Evolutionary conservation across 2,888 invertebrate genomes (phyloP).

Genomic region (Conus canariensis): DNA sequence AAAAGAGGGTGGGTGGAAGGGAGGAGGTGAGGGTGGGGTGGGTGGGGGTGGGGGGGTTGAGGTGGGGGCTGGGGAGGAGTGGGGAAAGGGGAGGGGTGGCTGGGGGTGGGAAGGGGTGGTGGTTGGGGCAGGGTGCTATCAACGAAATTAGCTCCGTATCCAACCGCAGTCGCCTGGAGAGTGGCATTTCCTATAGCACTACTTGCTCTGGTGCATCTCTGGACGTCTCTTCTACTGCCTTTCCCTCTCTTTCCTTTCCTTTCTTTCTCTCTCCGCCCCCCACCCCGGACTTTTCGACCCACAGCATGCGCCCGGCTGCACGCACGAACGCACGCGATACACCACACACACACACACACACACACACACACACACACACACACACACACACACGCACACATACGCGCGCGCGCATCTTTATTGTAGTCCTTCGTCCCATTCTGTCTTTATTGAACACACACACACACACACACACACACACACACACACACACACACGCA

Average conservation of each 20-base stretch:
- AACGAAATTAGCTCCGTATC: slow-evolving; percentile 33
- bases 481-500: no score
- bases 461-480: no score
- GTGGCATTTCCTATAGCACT: slow-evolving; percentile 4
- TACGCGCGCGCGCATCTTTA: no score
- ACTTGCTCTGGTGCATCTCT: not conserved
- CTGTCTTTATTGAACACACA: no score
- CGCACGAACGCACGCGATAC: no score
- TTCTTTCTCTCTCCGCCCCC: not conserved
- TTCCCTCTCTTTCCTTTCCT: not conserved
- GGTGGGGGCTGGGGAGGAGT: not conserved
- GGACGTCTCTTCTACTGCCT: not conserved
- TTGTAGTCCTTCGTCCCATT: not conserved
- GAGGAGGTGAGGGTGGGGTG: not conserved
- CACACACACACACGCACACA: no score
- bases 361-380: no score
- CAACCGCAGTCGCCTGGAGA: not conserved
- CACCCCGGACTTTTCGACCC: not conserved
- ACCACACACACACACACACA: no score
- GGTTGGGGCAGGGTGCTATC: not conserved
- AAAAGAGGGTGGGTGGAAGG: not conserved
- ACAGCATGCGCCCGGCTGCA: no score
- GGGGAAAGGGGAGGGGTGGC: not conserved
- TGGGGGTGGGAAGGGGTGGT: not conserved
- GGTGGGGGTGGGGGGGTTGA: not conserved